These are phyloP conservation scores for Cottus gobio DNA, from an alignment of 2,113 vertebrate genomes.

Conservation along the genomic window DNA sequence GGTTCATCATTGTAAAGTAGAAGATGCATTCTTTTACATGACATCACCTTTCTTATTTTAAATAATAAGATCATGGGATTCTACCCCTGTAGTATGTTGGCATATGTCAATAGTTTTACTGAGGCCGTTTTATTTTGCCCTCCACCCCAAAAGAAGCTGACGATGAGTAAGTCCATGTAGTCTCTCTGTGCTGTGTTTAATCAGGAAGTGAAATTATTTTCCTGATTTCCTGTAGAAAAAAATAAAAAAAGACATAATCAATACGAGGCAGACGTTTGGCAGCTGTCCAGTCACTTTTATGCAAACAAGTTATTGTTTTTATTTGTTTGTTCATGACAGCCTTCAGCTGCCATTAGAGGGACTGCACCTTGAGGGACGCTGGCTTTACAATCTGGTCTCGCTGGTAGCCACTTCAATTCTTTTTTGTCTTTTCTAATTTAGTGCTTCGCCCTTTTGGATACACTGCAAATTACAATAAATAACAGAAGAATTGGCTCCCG, in stretches of 20 bases:
- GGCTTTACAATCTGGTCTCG: neutral
- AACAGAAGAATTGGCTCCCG: neutral
- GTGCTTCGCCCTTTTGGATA: neutral
- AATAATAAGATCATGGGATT: no score
- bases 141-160: no score
- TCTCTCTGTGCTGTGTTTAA: no score
- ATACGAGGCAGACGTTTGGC: neutral
- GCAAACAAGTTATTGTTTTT: neutral
- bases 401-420: neutral
- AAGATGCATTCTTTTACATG: conserved; percentile 1
- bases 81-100: no score
- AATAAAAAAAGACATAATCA: no score
- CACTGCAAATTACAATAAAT: neutral
- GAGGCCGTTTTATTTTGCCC: no score
- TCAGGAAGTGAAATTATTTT: neutral
- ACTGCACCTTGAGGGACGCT: neutral
- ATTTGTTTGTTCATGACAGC: neutral
- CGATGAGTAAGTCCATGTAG: no score
- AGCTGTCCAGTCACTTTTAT: neutral
- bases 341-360: neutral
- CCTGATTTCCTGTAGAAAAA: neutral
- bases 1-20: neutral
- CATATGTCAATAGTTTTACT: no score
- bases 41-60: neutral
- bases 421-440: neutral